Evolutionary conservation across 2,797 vertebrate species (phyloP), one percentile per base, ranked within the genome.

Genomic region (Micromesistius poutassou): DNA sequence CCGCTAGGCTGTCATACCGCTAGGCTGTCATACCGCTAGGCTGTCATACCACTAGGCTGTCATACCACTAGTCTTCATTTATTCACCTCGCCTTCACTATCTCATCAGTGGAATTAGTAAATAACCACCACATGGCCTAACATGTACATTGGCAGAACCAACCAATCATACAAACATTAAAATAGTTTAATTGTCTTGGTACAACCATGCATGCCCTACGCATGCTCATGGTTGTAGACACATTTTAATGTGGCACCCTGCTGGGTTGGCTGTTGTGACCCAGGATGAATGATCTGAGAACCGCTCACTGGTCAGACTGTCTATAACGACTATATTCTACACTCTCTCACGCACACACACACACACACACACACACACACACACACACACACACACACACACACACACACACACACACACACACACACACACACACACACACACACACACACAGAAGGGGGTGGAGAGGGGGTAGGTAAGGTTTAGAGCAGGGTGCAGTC

Each of bases 261-360:
- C 88, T 87, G 88, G 77, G 86, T 83, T 79, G 82, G 76, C 88
- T 81, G 82, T 86, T 87, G 89, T 77, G 78, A 55, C 75, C 35
- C 28, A 35, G 76, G 50, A 82, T 91, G 88, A 90, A 89, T 91
- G 87, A 85, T 87, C 71, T 75, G 82, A 66, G 79, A 83, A 82
- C 3, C 31, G 76, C 73, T 76, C 30, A 33, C 73, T 76, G 76
- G 76, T 80, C 79, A 79, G 71, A 76, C 55, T 81, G 62, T 77
- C 73, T 87, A 88, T 90, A 86, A 89, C 83, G 83, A 75, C 36
- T 80, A 79, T 74, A 40, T 87, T 71, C 77, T 84, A 82, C 87
- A 89, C 82, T 90, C 89, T 88, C 73, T n/a, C 68, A 80, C 72
- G 14, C 42, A 46, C 42, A 62, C 13, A 77, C 74, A 81, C 12